Percentiles rank a stretch among this genome's conserved stretches.
phyloP scores from a whole-genome alignment of 2,888 invertebrate genomes.

The Tipula helvola region DNA sequence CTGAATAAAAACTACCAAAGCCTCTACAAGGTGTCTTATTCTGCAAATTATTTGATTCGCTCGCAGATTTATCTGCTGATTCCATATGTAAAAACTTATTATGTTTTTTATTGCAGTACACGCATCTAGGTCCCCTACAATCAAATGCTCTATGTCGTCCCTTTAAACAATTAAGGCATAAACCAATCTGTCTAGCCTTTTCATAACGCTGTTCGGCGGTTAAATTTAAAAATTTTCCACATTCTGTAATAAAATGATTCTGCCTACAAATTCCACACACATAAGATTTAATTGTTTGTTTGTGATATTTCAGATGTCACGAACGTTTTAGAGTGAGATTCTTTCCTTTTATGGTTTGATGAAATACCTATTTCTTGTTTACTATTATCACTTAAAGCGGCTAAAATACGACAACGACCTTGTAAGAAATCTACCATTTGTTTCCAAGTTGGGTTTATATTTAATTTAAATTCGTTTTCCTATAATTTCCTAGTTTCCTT shows the following conservation, averaged over 20 bases:
- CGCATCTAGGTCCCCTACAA: neutral
- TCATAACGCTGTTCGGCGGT: neutral
- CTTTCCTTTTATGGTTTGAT: too few species aligned
- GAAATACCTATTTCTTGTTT: neutral
- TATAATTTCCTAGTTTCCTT: neutral
- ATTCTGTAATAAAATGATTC: too few species aligned
- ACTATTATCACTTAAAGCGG: neutral
- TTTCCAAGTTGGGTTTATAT: neutral
- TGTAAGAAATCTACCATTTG: neutral
- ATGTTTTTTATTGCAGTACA: neutral
- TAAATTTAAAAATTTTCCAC: too few species aligned
- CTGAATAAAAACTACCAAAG: too few species aligned
- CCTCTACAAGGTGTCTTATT: too few species aligned
- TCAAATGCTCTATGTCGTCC: neutral
- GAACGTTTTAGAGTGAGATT: too few species aligned
- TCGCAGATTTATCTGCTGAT: too few species aligned
- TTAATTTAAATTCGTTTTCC: neutral
- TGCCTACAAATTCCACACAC: too few species aligned
- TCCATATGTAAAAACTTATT: too few species aligned
- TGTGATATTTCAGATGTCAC: too few species aligned
- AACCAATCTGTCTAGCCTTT: neutral
- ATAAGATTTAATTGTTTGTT: too few species aligned
- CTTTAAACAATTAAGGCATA: neutral
- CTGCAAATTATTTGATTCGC: too few species aligned
- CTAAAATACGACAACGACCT: neutral